Percentiles rank a stretch among this genome's conserved stretches.
phyloP scores from a whole-genome alignment of 2,888 invertebrate genomes.

The Lasioglossum pauxillum region DNA sequence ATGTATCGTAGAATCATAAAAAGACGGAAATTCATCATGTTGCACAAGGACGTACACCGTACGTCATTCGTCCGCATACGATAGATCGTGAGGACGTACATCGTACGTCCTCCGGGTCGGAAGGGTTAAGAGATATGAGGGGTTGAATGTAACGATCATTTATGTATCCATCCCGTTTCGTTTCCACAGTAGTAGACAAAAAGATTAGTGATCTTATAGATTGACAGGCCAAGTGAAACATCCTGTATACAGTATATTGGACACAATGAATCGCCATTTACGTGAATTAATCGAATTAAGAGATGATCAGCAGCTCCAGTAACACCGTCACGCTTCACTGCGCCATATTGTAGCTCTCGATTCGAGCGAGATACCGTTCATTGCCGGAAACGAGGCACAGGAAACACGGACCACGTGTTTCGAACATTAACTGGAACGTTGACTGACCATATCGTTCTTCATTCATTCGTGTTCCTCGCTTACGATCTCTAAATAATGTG shows the following conservation, averaged over 20 bases:
- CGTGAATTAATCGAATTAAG: slow-evolving; percentile 19
- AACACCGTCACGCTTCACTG: neutral
- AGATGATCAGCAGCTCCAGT: neutral
- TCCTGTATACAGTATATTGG: slow-evolving; percentile 6
- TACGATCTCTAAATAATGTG: neutral
- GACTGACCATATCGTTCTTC: neutral
- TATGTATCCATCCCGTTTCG: neutral
- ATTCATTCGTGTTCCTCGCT: slow-evolving; percentile 1
- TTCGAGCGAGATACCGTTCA: slow-evolving; percentile 8
- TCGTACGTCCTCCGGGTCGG: no score
- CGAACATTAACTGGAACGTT: slow-evolving; percentile 9
- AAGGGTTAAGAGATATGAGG: no score
- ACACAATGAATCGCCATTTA: slow-evolving; percentile 12
- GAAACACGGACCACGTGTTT: slow-evolving; percentile 15
- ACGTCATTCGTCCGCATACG: no score
- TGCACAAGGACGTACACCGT: no score
- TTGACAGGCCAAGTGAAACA: neutral
- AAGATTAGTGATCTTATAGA: neutral
- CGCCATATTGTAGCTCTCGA: slow-evolving; percentile 3
- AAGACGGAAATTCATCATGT: no score
- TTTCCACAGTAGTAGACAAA: neutral
- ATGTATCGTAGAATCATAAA: no score
- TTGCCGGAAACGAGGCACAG: slow-evolving; percentile 16
- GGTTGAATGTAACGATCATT: no score
- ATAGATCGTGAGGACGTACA: no score